Evolutionary conservation across 2,113 vertebrate genomes (phyloP).

Genomic region (Empidonax alnorum): DNA sequence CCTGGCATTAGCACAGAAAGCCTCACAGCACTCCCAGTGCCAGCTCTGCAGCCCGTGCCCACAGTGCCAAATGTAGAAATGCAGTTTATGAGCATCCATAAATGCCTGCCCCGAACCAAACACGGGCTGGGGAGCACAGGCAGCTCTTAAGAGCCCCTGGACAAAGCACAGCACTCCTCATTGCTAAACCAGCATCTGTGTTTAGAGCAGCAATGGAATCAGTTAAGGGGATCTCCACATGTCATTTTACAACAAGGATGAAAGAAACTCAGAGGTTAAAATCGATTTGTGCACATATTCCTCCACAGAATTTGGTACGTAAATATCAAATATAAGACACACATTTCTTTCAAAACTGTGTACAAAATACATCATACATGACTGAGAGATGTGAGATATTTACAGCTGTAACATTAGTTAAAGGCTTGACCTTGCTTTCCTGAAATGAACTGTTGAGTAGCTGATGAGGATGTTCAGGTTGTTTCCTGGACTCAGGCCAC

Average conservation of each 20-base stretch:
- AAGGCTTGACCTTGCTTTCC: not conserved
- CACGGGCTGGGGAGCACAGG: not conserved
- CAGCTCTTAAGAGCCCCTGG: not conserved
- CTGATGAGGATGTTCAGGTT: not conserved
- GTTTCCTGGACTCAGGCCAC: not conserved
- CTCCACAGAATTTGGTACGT: not conserved
- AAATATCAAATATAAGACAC: not conserved
- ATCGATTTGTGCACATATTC: not conserved
- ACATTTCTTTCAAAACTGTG: not conserved
- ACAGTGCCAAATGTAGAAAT: not conserved
- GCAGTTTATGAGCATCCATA: not conserved
- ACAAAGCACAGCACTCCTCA: not conserved
- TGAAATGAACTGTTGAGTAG: not conserved
- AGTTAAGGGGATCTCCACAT: not conserved
- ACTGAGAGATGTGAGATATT: not conserved
- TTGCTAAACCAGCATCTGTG: not conserved
- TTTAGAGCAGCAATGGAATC: not conserved
- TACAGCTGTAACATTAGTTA: not conserved
- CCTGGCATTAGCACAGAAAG: not conserved
- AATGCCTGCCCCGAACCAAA: not conserved
- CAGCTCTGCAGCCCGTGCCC: not conserved
- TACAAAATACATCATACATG: not conserved
- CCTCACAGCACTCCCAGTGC: not conserved
- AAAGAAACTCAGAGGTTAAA: not conserved
- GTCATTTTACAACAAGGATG: not conserved